Percentiles rank a stretch among this genome's conserved stretches.
phyloP scores from a whole-genome alignment of 1,140 invertebrate species.

The Pseudomyrmex cubaensis region DNA sequence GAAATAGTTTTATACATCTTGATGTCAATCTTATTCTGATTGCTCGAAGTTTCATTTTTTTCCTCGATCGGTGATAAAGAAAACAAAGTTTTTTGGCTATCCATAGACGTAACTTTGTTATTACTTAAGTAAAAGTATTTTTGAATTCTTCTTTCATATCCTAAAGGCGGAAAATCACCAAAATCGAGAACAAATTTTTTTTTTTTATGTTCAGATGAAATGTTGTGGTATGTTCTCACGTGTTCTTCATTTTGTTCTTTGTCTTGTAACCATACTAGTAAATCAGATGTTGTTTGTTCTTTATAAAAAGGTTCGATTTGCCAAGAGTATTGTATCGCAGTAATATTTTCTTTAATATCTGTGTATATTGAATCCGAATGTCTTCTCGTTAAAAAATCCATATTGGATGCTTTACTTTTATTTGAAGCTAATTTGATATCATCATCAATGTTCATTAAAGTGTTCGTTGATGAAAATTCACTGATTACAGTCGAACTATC shows the following conservation, averaged over 20 bases:
- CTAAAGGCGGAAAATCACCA: slow-evolving; percentile 77
- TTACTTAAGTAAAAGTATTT: slow-evolving; percentile 6
- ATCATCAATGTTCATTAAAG: slow-evolving; percentile 76
- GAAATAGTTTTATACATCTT: background rate
- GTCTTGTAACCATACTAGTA: background rate
- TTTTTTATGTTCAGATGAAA: slow-evolving; percentile 14
- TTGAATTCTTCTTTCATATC: slow-evolving; percentile 52
- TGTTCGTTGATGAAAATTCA: slow-evolving; percentile 79
- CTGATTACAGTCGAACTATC: slow-evolving; percentile 79
- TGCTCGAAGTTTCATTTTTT: slow-evolving; percentile 86
- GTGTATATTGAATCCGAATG: slow-evolving; percentile 49
- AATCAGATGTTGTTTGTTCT: background rate
- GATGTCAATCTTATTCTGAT: background rate
- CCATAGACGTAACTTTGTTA: slow-evolving; percentile 30
- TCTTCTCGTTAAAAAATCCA: slow-evolving; percentile 60
- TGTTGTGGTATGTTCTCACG: background rate
- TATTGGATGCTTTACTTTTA: slow-evolving; percentile 38
- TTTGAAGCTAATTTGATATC: slow-evolving; percentile 64
- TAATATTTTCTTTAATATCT: slow-evolving; percentile 20
- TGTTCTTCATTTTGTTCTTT: background rate
- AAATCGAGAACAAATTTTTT: slow-evolving; percentile 77
- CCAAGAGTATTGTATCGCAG: slow-evolving; percentile 43
- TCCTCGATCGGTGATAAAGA: slow-evolving; percentile 87
- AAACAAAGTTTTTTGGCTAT: slow-evolving; percentile 62
- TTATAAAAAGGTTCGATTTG: slow-evolving; percentile 8